Conservation (phyloP, 2,888 invertebrate genomes). For the Cosmia pyralina region DNA sequence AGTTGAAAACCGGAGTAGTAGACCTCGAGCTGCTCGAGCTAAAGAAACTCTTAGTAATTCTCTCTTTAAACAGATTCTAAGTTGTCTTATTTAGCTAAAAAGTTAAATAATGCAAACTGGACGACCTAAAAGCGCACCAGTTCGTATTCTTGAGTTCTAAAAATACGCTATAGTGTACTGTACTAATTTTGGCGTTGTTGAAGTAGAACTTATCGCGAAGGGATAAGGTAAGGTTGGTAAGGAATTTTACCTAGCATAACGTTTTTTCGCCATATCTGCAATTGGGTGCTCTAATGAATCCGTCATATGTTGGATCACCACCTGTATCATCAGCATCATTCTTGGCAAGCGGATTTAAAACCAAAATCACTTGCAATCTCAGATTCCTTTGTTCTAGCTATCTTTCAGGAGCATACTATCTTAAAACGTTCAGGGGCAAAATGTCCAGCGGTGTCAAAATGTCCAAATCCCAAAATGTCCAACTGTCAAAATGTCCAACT, state of each 20-base stretch:
- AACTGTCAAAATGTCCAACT: no score
- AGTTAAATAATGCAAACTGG: neutral
- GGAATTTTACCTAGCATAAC: neutral
- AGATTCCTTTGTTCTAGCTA: neutral
- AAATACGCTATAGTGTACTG: neutral
- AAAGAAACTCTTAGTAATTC: no score
- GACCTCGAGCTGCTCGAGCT: neutral
- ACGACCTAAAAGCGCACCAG: neutral
- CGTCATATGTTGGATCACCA: neutral
- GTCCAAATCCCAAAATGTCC: no score
- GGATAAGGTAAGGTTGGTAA: no score
- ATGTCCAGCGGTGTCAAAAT: no score
- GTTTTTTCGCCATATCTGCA: neutral
- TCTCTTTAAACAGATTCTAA: no score
- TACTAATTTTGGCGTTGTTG: constrained; percentile 10
- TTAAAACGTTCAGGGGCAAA: no score
- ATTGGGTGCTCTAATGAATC: neutral
- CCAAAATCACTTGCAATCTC: neutral
- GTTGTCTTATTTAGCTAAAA: no score
- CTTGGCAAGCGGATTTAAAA: neutral
- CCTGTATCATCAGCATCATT: neutral
- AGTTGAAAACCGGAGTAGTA: no score
- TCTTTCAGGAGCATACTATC: neutral
- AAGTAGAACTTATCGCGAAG: constrained; percentile 1
- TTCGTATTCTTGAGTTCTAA: constrained; percentile 5